Evolutionary conservation across 2,113 vertebrate species (phyloP).

Genomic region (Oxygymnocypris stewartii): DNA sequence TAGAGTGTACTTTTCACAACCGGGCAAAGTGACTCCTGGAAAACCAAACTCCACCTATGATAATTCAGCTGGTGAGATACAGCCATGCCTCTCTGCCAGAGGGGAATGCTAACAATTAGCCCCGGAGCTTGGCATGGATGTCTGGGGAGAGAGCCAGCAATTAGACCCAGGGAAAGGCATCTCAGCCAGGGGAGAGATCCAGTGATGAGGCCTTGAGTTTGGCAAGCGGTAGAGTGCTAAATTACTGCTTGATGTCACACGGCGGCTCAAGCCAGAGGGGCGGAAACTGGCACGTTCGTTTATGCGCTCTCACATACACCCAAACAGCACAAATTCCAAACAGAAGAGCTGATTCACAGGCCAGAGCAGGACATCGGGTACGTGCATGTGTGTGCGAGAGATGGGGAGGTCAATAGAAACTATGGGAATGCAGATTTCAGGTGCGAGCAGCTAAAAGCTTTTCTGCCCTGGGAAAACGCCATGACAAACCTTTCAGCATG

Average conservation of each 20-base stretch:
- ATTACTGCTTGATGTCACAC: constrained; percentile 44
- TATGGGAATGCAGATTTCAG: not conserved
- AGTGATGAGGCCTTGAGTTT: constrained; percentile 34
- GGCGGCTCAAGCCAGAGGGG: constrained; percentile 7
- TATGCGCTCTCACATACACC: constrained; percentile 7
- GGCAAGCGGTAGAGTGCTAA: constrained; percentile 24
- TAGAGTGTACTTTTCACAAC: not conserved
- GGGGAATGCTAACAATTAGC: constrained; percentile 46
- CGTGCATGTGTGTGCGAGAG: not conserved
- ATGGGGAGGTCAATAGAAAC: constrained; percentile 11
- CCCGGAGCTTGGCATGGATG: constrained; percentile 30
- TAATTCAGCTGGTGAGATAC: constrained; percentile 30
- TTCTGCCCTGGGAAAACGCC: constrained; percentile 66
- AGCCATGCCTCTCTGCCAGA: constrained; percentile 31
- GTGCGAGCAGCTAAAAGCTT: not conserved
- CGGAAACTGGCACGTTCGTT: constrained; percentile 9
- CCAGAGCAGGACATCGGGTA: not conserved
- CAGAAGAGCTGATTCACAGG: constrained; percentile 21
- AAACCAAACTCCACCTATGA: constrained; percentile 33
- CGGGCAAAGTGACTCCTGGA: not conserved
- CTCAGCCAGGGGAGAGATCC: constrained; percentile 39
- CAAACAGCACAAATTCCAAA: constrained; percentile 31
- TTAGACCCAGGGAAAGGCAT: constrained; percentile 40
- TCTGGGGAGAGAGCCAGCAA: constrained; percentile 37
- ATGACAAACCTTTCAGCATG: constrained; percentile 72